Evolutionary conservation across 2,113 vertebrate genomes (phyloP), one percentile per base, ranked within the genome.

Genomic region (Tiliqua scincoides): DNA sequence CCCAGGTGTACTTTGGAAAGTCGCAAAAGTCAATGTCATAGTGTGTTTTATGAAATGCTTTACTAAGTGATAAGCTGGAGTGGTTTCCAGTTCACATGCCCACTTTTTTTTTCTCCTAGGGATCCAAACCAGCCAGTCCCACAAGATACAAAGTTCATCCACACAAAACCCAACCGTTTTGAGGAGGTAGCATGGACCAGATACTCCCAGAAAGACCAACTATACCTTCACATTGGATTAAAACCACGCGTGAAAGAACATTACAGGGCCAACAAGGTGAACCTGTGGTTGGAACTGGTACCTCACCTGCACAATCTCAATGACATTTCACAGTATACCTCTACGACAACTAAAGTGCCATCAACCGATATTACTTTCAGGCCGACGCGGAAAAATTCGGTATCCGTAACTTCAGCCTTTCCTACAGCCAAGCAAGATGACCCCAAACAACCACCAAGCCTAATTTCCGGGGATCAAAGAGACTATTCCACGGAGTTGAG

Each of bases 161-260:
- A 99, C 91, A 99, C 99, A 21, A 99, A 99, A 92, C 99, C 98
- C 78, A 99, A 99, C 91, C 98, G 99, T 83, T 99, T 99, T 95
- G 99, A 99, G 92, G 99, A 99, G 95, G 99, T 99, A 93, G 98
- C 98, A 73, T 99, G 99, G 99, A 99, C 98, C 70, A 97, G 99
- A 92, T 99, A 99, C 93, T 99, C 98, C 89, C 99, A 99, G 96
- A 99, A 99, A 94, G 98, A 99, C 88, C 98, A 99, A 86, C 97
- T 99, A 25, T 99, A 99, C 93, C 97, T 99, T 82, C 99, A 99
- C 91, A 99, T 99, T 92, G 99, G 99, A 89, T 97, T 99, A 94
- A 99, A 99, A 95, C 99, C 99, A 30, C 96, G 99, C 57, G 98
- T 99, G 85, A 99, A 99, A 95, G 99, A 99, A 96, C 98, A 99